Conservation (phyloP, 2,797 vertebrate genomes). For the Neostethus bicornis region DNA sequence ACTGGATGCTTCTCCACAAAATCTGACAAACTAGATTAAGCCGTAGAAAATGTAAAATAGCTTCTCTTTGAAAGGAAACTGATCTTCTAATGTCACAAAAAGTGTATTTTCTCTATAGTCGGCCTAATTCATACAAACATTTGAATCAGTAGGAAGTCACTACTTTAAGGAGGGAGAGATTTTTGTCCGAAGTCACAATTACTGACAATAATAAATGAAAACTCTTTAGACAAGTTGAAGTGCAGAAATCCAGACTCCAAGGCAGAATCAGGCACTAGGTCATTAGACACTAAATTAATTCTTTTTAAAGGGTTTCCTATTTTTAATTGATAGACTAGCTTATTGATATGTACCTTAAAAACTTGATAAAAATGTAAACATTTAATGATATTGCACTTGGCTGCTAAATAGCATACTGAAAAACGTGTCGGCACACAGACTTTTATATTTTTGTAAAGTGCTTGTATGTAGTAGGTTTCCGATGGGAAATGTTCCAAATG, state of each 20-base stretch:
- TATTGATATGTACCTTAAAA: constrained; percentile 60
- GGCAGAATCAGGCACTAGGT: constrained; percentile 69
- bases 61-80: not conserved
- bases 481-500: constrained; percentile 30
- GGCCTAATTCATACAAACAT: constrained; percentile 5
- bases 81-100: constrained; percentile 5
- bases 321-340: constrained; percentile 29
- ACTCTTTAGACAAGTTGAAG: constrained; percentile 31
- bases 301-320: constrained; percentile 41
- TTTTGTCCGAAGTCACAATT: constrained; percentile 34
- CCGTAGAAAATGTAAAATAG: constrained; percentile 9
- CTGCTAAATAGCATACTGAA: constrained; percentile 55
- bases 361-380: constrained; percentile 75
- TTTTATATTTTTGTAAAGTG: constrained; percentile 72
- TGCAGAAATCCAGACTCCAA: constrained; percentile 44
- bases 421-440: constrained; percentile 47
- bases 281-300: constrained; percentile 52
- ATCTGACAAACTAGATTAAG: constrained; percentile 33
- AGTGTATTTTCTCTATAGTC: constrained; percentile 10
- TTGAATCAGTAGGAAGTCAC: constrained; percentile 16
- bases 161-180: constrained; percentile 24
- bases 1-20: constrained; percentile 49
- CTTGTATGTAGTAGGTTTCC: constrained; percentile 64
- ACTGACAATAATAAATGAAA: constrained; percentile 42
- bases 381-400: constrained; percentile 73